phyloP scores from a whole-genome alignment of 2,888 invertebrate species.

The Anoncus sp. region DNA sequence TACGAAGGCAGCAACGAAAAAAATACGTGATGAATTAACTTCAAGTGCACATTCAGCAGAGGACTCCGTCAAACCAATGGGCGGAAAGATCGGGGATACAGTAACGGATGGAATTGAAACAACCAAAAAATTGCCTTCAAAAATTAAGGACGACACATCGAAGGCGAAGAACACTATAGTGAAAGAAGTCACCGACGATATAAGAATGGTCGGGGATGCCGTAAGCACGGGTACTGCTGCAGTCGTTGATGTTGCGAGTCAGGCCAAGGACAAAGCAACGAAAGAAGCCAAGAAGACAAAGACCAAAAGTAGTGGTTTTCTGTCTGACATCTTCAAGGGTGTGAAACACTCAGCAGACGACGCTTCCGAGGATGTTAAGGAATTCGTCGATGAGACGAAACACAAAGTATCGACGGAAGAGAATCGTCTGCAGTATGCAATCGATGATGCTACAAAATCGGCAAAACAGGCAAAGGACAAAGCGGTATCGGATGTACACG shows the following conservation, averaged over 20 bases:
- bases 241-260: conserved; percentile 34
- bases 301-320: conserved; percentile 60
- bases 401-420: conserved; percentile 51
- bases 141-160: conserved; percentile 21
- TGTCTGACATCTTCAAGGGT: conserved; percentile 70
- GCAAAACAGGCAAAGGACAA: conserved; percentile 61
- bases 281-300: conserved; percentile 62
- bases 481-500: conserved; percentile 28
- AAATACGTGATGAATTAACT: conserved; percentile 52
- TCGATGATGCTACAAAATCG: conserved; percentile 48
- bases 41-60: conserved; percentile 29
- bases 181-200: conserved; percentile 59
- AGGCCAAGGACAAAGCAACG: conserved; percentile 49
- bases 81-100: conserved; percentile 40
- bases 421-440: conserved; percentile 43
- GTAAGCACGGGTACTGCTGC: conserved; percentile 56
- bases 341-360: conserved; percentile 68
- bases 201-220: conserved; percentile 54
- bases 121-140: no score
- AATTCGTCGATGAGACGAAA: conserved; percentile 61
- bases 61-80: conserved; percentile 81
- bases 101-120: conserved; percentile 57
- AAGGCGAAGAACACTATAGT: conserved; percentile 43
- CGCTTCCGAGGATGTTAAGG: no score
- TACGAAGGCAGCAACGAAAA: conserved; percentile 71